Evolutionary conservation across 2,113 vertebrate genomes (phyloP), one percentile per base, ranked within the genome.

Genomic region (Phylloscopus trochiloides): DNA sequence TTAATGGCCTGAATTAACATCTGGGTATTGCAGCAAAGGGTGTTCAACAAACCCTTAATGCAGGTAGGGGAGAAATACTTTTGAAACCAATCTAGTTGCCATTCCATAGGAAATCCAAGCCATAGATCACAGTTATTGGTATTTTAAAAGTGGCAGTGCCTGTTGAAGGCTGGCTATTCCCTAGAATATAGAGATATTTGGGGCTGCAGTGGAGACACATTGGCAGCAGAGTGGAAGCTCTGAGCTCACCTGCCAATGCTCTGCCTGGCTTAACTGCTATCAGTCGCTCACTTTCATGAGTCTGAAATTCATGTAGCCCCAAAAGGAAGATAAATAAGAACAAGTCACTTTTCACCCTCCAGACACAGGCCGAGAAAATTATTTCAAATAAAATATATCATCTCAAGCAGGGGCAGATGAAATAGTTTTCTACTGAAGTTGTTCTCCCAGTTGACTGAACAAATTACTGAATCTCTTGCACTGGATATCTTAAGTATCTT

Each of bases 341-440:
- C 91, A 94, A 97, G 98, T 96, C 97, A 96, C 94, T 97, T 97
- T 98, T 97, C 83, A 94, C 97, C 97, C 97, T 98, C 94, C 86
- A 96, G 97, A 97, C 93, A 97, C 90, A 97, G 95, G 85, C 96
- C 1, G 6, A 97, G 96, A 96, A 98, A 98, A 98, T 97, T 92
- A 97, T 97, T 98, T 97, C 97, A 95, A 96, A 97, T 98, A 98
- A 98, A 98, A 98, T 98, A 97, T 95, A 97, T 97, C 97, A 98
- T 95, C 94, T 97, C 95, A 96, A 97, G 70, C 95, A 94, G 89
- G 88, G 86, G 88, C 57, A 97, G 96, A 96, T 97, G 96, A 96
- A 97, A 98, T 95, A 95, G 93, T 97, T 97, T 97, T 92, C 96
- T 94, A 58, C 88, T 93, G 45, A 96, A 97, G 95, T 92, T 81